Evolutionary conservation across 1,140 invertebrate genomes (phyloP), one percentile per base, ranked within the genome.

Genomic region (Achroia grisella): DNA sequence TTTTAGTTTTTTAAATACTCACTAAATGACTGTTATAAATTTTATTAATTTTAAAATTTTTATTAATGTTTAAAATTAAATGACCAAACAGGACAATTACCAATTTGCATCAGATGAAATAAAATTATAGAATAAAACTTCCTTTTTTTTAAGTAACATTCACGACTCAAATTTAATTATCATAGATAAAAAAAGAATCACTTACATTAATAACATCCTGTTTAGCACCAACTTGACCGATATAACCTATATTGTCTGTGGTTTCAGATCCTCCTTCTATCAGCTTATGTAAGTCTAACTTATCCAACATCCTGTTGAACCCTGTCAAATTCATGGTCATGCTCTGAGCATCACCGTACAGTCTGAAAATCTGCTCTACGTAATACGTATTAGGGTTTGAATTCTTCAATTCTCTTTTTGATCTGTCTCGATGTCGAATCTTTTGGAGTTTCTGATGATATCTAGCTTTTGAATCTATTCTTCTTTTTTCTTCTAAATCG

Each of bases 261-360:
- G 49, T 75, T 35, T 73, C 53, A 0, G 56, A 35, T 5, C 72
- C 74, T 10, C 76, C 78, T 14, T 85, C 64, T 8, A 72, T 77
- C 46, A 91, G 67, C 44, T 88, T 89, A 39, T 86, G 63, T 8
- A 93, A 77, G 40, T 90, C 88, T 44, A 93, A 60, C 14, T 87
- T 89, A 44, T 87, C 76, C 1, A 93, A 69, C 71, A 94, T 87
- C 32, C 79, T 88, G 53, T 91, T 89, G 52, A 94, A 92, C 15
- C 90, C 91, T 0, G 88, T 87, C 48, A 91, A 64, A 52, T 89
- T 90, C 84, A 93, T 88, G 10, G 86, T 90, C 62, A 76, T 82
- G 6, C 87, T 86, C 35, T 89, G 86, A 4, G 87, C 88, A 51
- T 90, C 89, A 12, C 87, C 86, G 48, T 86, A 87, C 52, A 83